A percentile compares a stretch with the other conserved stretches of the same genome.
Conservation (phyloP, 2,113 vertebrate species). For the Nanger granti region DNA sequence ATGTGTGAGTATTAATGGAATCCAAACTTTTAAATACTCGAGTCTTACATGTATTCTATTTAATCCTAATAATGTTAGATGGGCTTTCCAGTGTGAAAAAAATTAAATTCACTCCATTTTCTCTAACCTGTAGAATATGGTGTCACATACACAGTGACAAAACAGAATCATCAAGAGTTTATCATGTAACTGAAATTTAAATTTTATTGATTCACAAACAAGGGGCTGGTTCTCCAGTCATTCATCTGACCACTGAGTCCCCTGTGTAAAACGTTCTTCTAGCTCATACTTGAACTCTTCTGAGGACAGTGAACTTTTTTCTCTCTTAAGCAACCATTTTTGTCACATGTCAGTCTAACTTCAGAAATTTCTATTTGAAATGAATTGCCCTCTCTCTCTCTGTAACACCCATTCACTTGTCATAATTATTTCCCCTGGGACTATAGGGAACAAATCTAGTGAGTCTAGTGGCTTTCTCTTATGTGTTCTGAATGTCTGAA, state of each 20-base stretch:
- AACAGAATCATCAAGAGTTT: not conserved
- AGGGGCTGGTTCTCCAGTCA: not conserved
- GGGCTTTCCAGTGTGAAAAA: not conserved
- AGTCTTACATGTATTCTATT: not conserved
- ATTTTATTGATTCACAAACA: not conserved
- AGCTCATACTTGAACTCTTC: not conserved
- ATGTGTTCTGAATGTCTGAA: not conserved
- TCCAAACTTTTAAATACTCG: not conserved
- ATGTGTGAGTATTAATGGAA: not conserved
- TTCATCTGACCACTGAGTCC: not conserved
- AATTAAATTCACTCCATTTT: not conserved
- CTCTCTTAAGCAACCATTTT: not conserved
- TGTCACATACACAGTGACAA: not conserved
- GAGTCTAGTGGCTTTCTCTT: not conserved
- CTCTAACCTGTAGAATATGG: not conserved
- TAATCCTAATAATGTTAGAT: not conserved
- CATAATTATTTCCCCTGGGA: not conserved
- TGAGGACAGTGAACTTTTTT: not conserved
- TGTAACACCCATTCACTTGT: not conserved
- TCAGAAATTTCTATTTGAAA: conserved; percentile 11
- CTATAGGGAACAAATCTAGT: not conserved
- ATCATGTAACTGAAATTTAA: not conserved
- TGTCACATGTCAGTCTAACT: not conserved
- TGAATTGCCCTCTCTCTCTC: not conserved
- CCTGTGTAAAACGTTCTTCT: not conserved